phyloP scores from a whole-genome alignment of 2,113 vertebrate species.

The Caracal caracal region DNA sequence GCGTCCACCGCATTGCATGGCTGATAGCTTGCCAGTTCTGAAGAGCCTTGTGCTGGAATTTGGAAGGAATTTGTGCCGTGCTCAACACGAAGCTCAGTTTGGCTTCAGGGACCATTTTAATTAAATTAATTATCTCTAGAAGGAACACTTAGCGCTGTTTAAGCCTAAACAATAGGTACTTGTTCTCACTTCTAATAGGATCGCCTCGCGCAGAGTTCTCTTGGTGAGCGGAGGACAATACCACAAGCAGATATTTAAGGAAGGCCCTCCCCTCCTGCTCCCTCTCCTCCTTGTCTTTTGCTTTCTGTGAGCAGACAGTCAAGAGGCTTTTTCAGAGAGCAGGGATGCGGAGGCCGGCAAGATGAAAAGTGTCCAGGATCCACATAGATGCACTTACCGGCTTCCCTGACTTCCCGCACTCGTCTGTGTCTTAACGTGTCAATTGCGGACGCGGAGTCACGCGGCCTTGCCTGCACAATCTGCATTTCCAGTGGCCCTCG shows the following conservation, averaged over 20 bases:
- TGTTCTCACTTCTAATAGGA: slow-evolving; percentile 69
- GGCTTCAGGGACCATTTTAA: slow-evolving; percentile 78
- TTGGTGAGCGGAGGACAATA: slow-evolving; percentile 22
- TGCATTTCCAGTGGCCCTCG: not conserved
- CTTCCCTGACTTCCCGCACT: not conserved
- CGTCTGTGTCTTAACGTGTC: accelerated
- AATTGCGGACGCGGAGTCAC: not conserved
- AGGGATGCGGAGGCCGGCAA: not conserved
- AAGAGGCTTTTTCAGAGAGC: not conserved
- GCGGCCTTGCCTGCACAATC: accelerated
- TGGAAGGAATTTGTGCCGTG: slow-evolving; percentile 59
- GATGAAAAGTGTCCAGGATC: not conserved
- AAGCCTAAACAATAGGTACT: slow-evolving; percentile 73
- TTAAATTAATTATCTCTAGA: slow-evolving; percentile 81
- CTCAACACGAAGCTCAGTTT: slow-evolving; percentile 54
- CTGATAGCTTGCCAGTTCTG: not conserved
- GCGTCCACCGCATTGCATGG: not conserved
- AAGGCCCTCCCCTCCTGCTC: not conserved
- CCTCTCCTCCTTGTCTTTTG: not conserved
- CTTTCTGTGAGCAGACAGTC: not conserved
- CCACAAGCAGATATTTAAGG: not conserved
- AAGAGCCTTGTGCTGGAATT: slow-evolving; percentile 55
- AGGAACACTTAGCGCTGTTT: slow-evolving; percentile 69
- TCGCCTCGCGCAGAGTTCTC: slow-evolving; percentile 1
- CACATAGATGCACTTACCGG: accelerated